phyloP scores from a whole-genome alignment of 2,888 invertebrate species.

The Copidosoma aretas region DNA sequence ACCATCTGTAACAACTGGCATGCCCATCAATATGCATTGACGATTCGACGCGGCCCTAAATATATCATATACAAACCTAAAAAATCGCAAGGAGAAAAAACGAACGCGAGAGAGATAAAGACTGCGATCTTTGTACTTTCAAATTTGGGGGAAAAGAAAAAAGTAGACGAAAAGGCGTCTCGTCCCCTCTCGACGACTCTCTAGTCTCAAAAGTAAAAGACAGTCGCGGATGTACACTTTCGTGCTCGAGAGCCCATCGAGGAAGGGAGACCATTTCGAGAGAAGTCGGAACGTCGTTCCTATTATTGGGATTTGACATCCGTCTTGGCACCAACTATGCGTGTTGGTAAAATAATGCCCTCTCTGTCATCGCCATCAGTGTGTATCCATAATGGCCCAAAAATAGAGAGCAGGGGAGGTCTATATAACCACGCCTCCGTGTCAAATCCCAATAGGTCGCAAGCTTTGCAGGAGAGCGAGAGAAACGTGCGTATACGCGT shows the following conservation, averaged over 20 bases:
- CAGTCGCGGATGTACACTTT: background rate
- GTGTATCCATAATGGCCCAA: no score
- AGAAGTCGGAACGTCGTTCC: slow-evolving; percentile 37
- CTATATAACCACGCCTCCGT: no score
- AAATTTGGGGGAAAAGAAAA: slow-evolving; percentile 1
- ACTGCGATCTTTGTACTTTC: slow-evolving; percentile 40
- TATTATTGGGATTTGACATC: slow-evolving; percentile 9
- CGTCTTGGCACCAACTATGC: no score
- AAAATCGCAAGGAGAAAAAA: slow-evolving; percentile 12
- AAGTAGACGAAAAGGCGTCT: background rate
- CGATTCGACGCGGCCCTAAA: slow-evolving; percentile 1
- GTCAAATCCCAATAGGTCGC: slow-evolving; percentile 26
- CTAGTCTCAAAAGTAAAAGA: background rate
- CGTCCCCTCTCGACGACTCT: background rate
- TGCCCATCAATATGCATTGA: background rate
- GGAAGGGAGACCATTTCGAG: slow-evolving; percentile 17
- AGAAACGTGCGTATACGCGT: slow-evolving; percentile 4
- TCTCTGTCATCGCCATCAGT: no score
- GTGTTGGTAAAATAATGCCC: no score
- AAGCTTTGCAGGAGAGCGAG: slow-evolving; percentile 38
- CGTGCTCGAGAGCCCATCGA: slow-evolving; percentile 24
- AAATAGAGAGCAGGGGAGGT: no score
- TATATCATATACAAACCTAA: background rate
- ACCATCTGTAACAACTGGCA: no score
- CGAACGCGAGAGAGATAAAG: slow-evolving; percentile 38